Evolutionary conservation across 1,140 invertebrate genomes (phyloP).

Genomic region (Samia ricini): DNA sequence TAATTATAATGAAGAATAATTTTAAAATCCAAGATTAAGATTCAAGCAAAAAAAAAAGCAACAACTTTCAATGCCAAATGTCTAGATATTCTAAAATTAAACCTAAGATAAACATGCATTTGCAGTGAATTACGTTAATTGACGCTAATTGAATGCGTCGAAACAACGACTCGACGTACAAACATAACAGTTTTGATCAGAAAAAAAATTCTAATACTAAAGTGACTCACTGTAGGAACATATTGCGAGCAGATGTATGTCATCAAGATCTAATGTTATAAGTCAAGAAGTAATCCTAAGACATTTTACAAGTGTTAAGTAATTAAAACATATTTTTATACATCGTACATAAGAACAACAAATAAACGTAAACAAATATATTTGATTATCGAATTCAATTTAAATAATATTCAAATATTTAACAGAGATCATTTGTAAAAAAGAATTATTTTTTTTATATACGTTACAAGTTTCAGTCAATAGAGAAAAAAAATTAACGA

Average conservation of each 20-base stretch:
- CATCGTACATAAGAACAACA: too few species aligned
- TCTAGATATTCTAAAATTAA: not conserved
- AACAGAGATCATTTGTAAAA: too few species aligned
- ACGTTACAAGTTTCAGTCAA: too few species aligned
- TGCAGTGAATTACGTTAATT: conserved; percentile 20
- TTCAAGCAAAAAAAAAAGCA: too few species aligned
- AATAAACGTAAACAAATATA: not conserved
- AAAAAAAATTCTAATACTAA: conserved; percentile 10
- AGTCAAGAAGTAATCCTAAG: not conserved
- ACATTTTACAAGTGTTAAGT: not conserved
- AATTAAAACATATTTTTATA: not conserved
- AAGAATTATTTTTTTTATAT: too few species aligned
- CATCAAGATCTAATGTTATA: not conserved
- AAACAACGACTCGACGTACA: conserved; percentile 6
- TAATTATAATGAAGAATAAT: too few species aligned
- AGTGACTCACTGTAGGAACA: conserved; percentile 21
- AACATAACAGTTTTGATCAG: not conserved
- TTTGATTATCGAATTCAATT: too few species aligned
- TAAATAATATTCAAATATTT: too few species aligned
- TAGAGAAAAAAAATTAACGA: not conserved
- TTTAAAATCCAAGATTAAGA: too few species aligned
- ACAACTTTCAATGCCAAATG: not conserved
- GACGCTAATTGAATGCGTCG: conserved; percentile 19
- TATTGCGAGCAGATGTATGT: conserved; percentile 18
- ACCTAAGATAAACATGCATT: conserved; percentile 5